Conservation (phyloP, 2,888 invertebrate species). For the Ochropleura leucogaster region DNA sequence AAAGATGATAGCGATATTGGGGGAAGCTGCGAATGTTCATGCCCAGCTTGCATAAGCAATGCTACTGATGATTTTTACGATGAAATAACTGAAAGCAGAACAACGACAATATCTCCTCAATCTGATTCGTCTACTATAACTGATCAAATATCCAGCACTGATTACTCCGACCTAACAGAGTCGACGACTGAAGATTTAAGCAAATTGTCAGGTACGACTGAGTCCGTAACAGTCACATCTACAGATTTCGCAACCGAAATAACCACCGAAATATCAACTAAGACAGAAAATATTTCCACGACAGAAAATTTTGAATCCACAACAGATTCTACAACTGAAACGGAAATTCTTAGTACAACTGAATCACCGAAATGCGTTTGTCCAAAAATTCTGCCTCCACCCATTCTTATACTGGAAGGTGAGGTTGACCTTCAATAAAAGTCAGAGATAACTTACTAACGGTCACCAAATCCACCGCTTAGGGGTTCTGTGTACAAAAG, state of each 20-base stretch:
- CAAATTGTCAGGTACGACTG: slow-evolving; percentile 53
- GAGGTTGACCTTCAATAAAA: slow-evolving; percentile 86
- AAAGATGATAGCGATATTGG: slow-evolving; percentile 84
- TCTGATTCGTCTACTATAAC: slow-evolving; percentile 38
- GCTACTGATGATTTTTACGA: slow-evolving; percentile 83
- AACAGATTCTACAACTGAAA: slow-evolving; percentile 73
- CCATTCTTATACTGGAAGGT: slow-evolving; percentile 97
- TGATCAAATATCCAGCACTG: slow-evolving; percentile 42
- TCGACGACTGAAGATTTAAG: slow-evolving; percentile 47
- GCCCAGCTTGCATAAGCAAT: slow-evolving; percentile 91
- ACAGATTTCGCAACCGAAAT: slow-evolving; percentile 62
- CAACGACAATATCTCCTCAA: slow-evolving; percentile 60
- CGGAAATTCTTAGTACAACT: slow-evolving; percentile 72
- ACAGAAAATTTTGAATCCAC: slow-evolving; percentile 67
- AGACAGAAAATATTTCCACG: slow-evolving; percentile 56
- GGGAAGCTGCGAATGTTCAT: slow-evolving; percentile 94
- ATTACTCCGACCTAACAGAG: slow-evolving; percentile 63
- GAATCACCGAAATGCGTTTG: slow-evolving; percentile 80
- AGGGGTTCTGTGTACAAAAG: slow-evolving; percentile 72
- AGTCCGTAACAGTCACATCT: slow-evolving; percentile 39
- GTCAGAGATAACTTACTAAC: slow-evolving; percentile 86
- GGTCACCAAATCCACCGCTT: slow-evolving; percentile 76
- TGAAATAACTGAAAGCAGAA: slow-evolving; percentile 76
- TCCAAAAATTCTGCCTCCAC: slow-evolving; percentile 89
- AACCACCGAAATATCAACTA: slow-evolving; percentile 57